Evolutionary conservation across 1,140 invertebrate species (phyloP).

Genomic region (Drosophila suzukii): DNA sequence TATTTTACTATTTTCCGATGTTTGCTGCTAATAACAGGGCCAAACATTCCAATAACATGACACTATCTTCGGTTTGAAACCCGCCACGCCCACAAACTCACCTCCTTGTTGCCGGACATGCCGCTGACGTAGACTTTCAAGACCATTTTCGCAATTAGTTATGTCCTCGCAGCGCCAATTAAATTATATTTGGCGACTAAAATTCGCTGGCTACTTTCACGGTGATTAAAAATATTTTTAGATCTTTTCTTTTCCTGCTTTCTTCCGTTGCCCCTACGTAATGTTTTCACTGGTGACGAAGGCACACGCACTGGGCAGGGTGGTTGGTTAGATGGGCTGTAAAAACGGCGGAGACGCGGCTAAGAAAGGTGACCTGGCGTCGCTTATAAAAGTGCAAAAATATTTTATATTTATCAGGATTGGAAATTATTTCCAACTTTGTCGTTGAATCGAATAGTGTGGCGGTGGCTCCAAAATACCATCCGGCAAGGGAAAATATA

Average conservation of each 20-base stretch:
- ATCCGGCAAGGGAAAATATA: not conserved
- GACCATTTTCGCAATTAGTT: slow-evolving; percentile 88
- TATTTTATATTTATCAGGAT: slow-evolving; percentile 49
- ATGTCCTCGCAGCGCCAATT: slow-evolving; percentile 8
- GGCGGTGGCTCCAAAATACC: not conserved
- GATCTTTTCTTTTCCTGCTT: slow-evolving; percentile 58
- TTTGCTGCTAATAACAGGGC: slow-evolving; percentile 46
- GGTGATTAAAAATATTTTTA: slow-evolving; percentile 72
- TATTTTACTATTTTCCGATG: slow-evolving; percentile 21
- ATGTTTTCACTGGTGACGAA: slow-evolving; percentile 48
- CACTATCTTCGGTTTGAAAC: slow-evolving; percentile 32
- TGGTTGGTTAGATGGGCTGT: slow-evolving; percentile 9
- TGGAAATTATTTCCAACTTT: slow-evolving; percentile 60
- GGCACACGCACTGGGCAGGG: slow-evolving; percentile 57
- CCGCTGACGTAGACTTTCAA: slow-evolving; percentile 95
- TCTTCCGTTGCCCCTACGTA: slow-evolving; percentile 59
- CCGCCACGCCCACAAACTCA: slow-evolving; percentile 84
- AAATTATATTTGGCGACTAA: slow-evolving; percentile 42
- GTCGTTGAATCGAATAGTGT: slow-evolving; percentile 21
- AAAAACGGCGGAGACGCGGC: slow-evolving; percentile 29
- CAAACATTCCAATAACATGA: slow-evolving; percentile 77
- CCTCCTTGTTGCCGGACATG: slow-evolving; percentile 96
- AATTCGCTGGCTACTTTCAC: slow-evolving; percentile 59
- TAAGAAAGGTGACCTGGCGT: slow-evolving; percentile 13
- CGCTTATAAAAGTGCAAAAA: slow-evolving; percentile 48